Evolutionary conservation across 2,797 vertebrate genomes (phyloP), one percentile per base, ranked within the genome.

Genomic region (Eleutherodactylus coqui): DNA sequence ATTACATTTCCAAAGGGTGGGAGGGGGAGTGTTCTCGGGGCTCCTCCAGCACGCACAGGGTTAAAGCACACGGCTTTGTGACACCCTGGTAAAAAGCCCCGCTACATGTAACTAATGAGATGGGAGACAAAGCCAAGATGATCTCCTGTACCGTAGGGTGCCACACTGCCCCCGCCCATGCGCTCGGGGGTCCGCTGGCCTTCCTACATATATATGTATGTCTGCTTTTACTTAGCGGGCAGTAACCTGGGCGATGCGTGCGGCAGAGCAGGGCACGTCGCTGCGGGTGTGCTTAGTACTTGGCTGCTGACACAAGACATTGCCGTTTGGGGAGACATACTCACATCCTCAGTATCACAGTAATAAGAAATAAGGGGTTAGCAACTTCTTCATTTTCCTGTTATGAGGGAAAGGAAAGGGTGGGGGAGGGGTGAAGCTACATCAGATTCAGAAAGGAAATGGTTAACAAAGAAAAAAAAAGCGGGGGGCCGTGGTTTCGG

Each of bases 341-440:
- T 80, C 78, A 82, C 55, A 86, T 86, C 72, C 78, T 86, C 79
- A 85, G 77, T 73, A 60, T 80, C 77, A 86, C 78, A 73, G 72
- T 67, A 76, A 76, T 86, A 86, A 75, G 55, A 84, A n/a, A 76
- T 76, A 38, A 38, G 29, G 29, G 43, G 47, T 77, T 60, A 75
- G 41, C 69, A 72, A 45, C 53, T 49, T 82, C 78, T 79, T 76
- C 78, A 47, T 82, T 81, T 86, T 82, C 69, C 85, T 60, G 67
- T 36, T 80, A 47, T 73, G 53, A 32, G 78, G 69, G 64, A 16
- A 27, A n/a, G 41, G 67, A 34, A 16, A 13, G 5, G n/a, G 27
- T 3, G 17, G 34, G 2, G 64, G 55, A 36, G 38, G 41, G 4
- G 38, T 79, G 76, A 27, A 55, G 36, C 43, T 24, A 80, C 11